A percentile compares a stretch with the other conserved stretches of the same genome.
Evolutionary conservation across 2,113 vertebrate genomes (phyloP).

Genomic region (Festucalex cinctus): DNA sequence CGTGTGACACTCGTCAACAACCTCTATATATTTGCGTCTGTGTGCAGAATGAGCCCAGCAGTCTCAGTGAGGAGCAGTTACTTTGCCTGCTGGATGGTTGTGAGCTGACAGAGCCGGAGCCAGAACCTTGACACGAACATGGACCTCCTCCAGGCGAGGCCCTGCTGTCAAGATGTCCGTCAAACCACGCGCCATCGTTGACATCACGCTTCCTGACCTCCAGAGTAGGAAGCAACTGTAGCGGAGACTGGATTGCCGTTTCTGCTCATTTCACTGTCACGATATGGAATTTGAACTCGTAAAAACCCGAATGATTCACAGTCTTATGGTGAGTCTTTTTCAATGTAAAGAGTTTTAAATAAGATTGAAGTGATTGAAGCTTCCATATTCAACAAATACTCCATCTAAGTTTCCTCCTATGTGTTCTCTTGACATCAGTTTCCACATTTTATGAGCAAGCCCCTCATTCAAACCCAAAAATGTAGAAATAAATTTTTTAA

Average conservation of each 20-base stretch:
- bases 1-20: not conserved
- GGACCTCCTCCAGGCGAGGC: conserved; percentile 10
- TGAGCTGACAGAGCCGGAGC: conserved; percentile 45
- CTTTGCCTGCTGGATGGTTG: conserved; percentile 65
- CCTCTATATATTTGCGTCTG: conserved; percentile 14
- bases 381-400: not conserved
- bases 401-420: not conserved
- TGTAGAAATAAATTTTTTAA: no score
- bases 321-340: not conserved
- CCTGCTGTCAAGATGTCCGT: conserved; percentile 16
- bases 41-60: conserved; percentile 41
- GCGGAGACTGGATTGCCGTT: not conserved
- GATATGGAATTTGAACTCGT: not conserved
- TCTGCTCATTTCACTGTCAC: not conserved
- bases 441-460: no score
- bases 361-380: not conserved
- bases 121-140: conserved; percentile 7
- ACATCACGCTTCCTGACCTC: not conserved
- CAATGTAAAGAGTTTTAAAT: not conserved
- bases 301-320: not conserved
- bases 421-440: not conserved
- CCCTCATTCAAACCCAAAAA: no score
- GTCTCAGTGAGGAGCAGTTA: conserved; percentile 60
- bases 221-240: not conserved
- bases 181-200: not conserved